phyloP scores from a whole-genome alignment of 2,888 invertebrate species.

The Cantharis flavilabris region DNA sequence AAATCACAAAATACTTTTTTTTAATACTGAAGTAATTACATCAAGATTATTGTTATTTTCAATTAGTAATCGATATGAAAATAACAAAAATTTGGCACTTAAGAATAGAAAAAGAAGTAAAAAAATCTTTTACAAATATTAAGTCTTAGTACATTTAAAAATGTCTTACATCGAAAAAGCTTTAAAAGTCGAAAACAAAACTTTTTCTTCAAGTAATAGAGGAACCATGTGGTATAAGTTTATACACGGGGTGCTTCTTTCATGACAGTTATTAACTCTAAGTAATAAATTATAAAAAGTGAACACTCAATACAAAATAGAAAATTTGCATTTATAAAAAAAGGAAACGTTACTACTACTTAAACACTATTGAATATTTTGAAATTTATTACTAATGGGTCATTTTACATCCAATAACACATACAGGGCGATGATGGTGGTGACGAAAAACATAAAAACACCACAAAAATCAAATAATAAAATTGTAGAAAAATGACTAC shows the following conservation, averaged over 20 bases:
- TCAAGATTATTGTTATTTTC: background rate
- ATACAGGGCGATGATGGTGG: background rate
- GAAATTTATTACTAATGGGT: background rate
- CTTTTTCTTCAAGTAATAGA: background rate
- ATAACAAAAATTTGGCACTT: background rate
- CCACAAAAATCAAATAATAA: background rate
- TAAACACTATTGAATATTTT: background rate
- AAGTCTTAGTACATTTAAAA: background rate
- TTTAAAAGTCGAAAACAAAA: background rate
- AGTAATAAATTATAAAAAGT: background rate
- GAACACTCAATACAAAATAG: background rate
- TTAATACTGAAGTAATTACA: background rate
- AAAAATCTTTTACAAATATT: background rate
- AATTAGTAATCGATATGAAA: background rate
- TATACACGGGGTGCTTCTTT: background rate
- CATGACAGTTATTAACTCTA: background rate
- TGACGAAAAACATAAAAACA: background rate
- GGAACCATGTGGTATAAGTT: background rate
- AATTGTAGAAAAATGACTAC: background rate
- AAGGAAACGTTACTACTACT: background rate
- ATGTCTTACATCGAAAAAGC: background rate
- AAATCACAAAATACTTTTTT: background rate
- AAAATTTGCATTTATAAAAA: background rate
- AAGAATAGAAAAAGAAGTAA: background rate
- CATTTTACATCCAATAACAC: background rate